phyloP scores from a whole-genome alignment of 2,888 invertebrate species.

The Hyles lineata region DNA sequence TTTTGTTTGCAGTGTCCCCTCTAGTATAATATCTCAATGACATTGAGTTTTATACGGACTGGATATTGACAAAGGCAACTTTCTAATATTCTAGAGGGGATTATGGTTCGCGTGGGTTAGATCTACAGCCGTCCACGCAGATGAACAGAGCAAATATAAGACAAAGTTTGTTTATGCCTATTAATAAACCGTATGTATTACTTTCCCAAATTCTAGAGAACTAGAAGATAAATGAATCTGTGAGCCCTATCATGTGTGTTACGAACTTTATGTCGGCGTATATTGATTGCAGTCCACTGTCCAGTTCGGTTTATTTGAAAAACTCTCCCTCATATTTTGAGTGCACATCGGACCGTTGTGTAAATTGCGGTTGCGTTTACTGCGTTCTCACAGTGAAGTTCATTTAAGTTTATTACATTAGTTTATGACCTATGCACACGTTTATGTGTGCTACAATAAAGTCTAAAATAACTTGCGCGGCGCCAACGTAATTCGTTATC shows the following conservation, averaged over 20 bases:
- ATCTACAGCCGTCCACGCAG: no score
- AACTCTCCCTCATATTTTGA: background rate
- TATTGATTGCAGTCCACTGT: background rate
- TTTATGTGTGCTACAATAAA: slow-evolving; percentile 29
- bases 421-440: slow-evolving; percentile 23
- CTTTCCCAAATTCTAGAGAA: background rate
- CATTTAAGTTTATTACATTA: slow-evolving; percentile 26
- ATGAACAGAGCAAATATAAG: background rate
- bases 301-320: slow-evolving; percentile 1
- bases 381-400: slow-evolving; percentile 37
- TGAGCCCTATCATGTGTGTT: background rate
- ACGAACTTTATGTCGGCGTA: background rate
- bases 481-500: background rate
- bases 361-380: slow-evolving; percentile 27
- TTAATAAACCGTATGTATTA: background rate
- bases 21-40: no score
- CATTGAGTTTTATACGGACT: no score
- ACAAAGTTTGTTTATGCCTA: background rate
- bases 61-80: no score
- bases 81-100: no score
- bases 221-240: background rate
- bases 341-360: background rate
- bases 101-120: no score
- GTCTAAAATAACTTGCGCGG: background rate
- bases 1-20: no score